Evolutionary conservation across 1,140 invertebrate species (phyloP).

Genomic region (Atopsyche davidsoni): DNA sequence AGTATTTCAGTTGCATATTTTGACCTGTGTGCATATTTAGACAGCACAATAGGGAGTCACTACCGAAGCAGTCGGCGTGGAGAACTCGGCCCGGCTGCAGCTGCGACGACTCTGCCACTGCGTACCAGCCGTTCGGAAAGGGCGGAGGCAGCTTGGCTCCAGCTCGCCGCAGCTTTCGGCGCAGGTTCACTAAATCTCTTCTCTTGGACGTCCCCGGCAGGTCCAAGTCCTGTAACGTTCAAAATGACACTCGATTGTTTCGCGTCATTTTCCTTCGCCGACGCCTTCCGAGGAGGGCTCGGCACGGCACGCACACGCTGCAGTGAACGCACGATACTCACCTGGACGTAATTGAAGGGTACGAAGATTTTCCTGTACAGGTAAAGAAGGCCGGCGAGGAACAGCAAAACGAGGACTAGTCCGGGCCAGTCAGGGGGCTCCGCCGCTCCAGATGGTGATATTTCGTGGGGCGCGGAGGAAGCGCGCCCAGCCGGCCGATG

Average conservation of each 20-base stretch:
- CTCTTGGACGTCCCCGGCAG: slow-evolving; percentile 34
- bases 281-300: no score
- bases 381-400: neutral
- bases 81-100: slow-evolving; percentile 56
- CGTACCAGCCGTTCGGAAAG: slow-evolving; percentile 89
- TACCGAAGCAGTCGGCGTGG: slow-evolving; percentile 65
- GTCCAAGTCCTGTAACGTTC: slow-evolving; percentile 32
- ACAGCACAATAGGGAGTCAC: no score
- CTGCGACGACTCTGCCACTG: slow-evolving; percentile 62
- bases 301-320: neutral
- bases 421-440: no score
- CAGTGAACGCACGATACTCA: neutral
- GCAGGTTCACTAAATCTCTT: slow-evolving; percentile 45
- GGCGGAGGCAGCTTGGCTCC: slow-evolving; percentile 66
- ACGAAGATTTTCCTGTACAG: slow-evolving; percentile 4
- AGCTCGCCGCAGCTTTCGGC: slow-evolving; percentile 45
- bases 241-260: no score
- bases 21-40: no score
- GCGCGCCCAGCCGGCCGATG: no score
- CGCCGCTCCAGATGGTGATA: no score
- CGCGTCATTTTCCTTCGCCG: no score
- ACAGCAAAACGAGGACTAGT: neutral
- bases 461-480: no score
- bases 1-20: no score
- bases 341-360: slow-evolving; percentile 19